Conservation (phyloP, 2,113 vertebrate genomes). For the Solea senegalensis region DNA sequence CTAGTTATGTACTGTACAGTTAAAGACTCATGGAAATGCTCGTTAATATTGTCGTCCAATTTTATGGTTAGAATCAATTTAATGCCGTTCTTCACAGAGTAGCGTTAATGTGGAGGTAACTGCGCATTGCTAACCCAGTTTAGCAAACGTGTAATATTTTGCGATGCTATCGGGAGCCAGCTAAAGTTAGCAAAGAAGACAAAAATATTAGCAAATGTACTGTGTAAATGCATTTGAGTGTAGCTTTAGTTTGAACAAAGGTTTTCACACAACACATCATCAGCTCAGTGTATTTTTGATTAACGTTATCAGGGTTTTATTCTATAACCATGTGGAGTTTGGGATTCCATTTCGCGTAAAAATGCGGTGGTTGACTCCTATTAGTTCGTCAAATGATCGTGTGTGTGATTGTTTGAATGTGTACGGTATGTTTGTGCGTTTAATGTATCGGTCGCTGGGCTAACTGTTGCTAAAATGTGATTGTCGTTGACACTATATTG, state of each 20-base stretch:
- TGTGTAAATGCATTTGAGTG: too few species aligned
- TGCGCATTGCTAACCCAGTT: slow-evolving; percentile 40
- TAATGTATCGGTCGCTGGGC: neutral
- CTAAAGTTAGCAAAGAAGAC: slow-evolving; percentile 2
- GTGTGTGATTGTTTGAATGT: neutral
- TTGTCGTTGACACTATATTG: too few species aligned
- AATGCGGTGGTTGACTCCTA: neutral
- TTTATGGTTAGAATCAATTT: neutral
- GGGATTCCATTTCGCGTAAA: neutral
- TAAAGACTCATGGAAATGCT: fast-evolving
- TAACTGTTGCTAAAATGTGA: too few species aligned
- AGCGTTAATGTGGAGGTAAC: neutral
- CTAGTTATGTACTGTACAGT: neutral
- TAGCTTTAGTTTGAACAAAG: neutral
- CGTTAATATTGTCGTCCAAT: fast-evolving
- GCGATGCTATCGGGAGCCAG: slow-evolving; percentile 3
- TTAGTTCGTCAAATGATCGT: neutral
- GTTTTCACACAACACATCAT: neutral
- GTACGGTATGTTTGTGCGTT: neutral
- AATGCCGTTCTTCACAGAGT: neutral
- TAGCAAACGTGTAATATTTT: slow-evolving; percentile 45
- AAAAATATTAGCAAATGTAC: too few species aligned
- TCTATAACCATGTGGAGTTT: neutral
- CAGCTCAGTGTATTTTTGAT: neutral
- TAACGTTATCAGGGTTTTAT: too few species aligned